Conservation (phyloP, 2,888 invertebrate species). For the Ichneumoninae sp. region DNA sequence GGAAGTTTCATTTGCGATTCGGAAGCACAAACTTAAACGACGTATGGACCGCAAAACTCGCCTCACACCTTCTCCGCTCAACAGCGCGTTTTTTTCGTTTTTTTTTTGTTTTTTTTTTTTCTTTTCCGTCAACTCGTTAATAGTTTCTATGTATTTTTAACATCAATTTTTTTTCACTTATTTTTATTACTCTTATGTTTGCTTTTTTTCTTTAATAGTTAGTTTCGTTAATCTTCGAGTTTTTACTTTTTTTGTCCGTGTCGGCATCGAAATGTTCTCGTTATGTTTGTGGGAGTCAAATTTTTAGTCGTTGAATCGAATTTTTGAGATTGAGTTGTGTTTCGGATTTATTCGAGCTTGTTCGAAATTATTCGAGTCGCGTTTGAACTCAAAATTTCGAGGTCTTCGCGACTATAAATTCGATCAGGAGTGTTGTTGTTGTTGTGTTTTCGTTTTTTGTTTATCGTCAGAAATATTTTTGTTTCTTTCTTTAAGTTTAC, state of each 20-base stretch:
- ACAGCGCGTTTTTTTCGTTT: constrained; percentile 60
- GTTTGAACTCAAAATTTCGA: constrained; percentile 15
- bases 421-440: neutral
- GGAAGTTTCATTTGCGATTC: constrained; percentile 29
- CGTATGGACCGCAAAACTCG: constrained; percentile 60
- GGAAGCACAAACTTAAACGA: constrained; percentile 55
- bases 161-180: constrained; percentile 56
- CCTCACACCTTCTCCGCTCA: constrained; percentile 61
- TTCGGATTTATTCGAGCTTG: neutral
- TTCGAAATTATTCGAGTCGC: neutral
- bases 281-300: constrained; percentile 10
- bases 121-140: constrained; percentile 66
- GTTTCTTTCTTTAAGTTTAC: constrained; percentile 61
- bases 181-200: constrained; percentile 33
- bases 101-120: constrained; percentile 26
- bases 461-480: constrained; percentile 18
- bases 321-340: constrained; percentile 8
- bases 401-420: constrained; percentile 36
- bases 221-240: constrained; percentile 9
- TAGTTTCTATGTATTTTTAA: constrained; percentile 63
- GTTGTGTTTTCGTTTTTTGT: constrained; percentile 30
- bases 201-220: constrained; percentile 34
- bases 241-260: neutral
- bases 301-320: constrained; percentile 19
- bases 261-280: constrained; percentile 32